Base-by-base conservation (phyloP, 2,113 vertebrate genomes). In the Formicarius rufipectus region DNA sequence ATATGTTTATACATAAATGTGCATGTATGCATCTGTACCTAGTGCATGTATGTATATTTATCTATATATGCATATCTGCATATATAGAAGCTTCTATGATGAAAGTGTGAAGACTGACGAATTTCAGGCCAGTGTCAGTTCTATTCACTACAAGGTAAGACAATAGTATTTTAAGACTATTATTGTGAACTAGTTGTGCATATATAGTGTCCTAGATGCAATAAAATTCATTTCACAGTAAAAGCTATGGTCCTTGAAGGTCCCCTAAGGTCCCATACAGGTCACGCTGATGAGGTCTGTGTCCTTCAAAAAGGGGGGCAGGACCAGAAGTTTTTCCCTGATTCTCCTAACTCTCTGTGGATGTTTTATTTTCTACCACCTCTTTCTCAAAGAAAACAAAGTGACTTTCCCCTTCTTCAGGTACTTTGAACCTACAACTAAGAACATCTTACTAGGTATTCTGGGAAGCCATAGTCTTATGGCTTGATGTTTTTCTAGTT, bases 11-110 rank as follows among this genome's bases (percentile, higher is more conserved):
- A 42, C 6, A 4, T 15, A 31, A 49, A 75, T 37, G 4, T 47
- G 12, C 37, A 4, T 49, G 3, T 31, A 6, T 50, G 11, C 27
- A 21, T 49, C 0, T 31, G 3, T 22, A 1, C 11, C 22, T 39
- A 20, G 4, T 60, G 10, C 37, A 27, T 49, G 4, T 50, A 30
- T 45, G 31, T 33, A 20, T 45, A 45, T 20, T 19, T 45, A 45
- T 21, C 1, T 37, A 8, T 27, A 10, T 23, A 27, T 27, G 3
- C 37, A 2, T 42, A 28, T 24, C 25, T 71, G 3, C 3, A 7
- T 69, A 27, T 45, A 14, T n/a, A 50, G 39, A 58, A 75, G 7
- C 5, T 86, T 8, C 28, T 58, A 3, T 50, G 33, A 68, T 8
- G 6, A 9, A 1, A 24, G 12, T 27, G 10, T 64, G 52, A 59